Base-by-base conservation (phyloP, 2,113 vertebrate genomes). In the Ranitomeya imitator region DNA sequence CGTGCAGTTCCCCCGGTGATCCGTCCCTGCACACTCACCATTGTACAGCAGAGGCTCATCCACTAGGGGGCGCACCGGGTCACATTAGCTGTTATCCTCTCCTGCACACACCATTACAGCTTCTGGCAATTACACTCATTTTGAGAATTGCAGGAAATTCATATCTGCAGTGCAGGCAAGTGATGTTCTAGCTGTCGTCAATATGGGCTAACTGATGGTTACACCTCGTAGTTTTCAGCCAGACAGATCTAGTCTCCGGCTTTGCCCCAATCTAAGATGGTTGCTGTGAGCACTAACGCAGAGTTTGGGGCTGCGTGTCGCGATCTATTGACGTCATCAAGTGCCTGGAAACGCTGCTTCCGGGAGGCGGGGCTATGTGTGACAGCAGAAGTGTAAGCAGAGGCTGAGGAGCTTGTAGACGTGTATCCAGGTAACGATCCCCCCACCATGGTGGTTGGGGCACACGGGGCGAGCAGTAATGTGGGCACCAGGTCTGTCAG, bases 311-410 rank as follows among this genome's bases (percentile, higher is more conserved):
- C 1, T 13, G 63, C 18, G 65, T 18, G 82, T 69, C 82, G 82
- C 63, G 14, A 0, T 23, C 19, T 23, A 31, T 0, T 71, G 82
- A 84, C 51, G 45, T 69, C 13, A 69, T 37, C 6, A 4, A 6
- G 57, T 80, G 45, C 6, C 14, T 23, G 51, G 9, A 10, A 45
- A 67, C 81, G n/a, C 65, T 54, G 51, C 65, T 84, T 84, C 82
- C 82, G 65, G 82, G 82, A 84, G 63, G 82, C 11, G 82, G 63
- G 18, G 55, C 65, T 84, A 52, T 69, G 18, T 69, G 61, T 84
- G 82, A 84, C 82, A 84, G 82, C 45, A 84, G 63, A 23, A 61
- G 60, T 65, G 80, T 67, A 83, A 18, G 23, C 60, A 54, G 63
- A 45, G 61, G 61, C 51, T 45, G 61, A 37, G 65, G 82, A 52